Percentiles rank a stretch among this genome's conserved stretches.
Conservation (phyloP, 2,113 vertebrate genomes). For the Panthera tigris region DNA sequence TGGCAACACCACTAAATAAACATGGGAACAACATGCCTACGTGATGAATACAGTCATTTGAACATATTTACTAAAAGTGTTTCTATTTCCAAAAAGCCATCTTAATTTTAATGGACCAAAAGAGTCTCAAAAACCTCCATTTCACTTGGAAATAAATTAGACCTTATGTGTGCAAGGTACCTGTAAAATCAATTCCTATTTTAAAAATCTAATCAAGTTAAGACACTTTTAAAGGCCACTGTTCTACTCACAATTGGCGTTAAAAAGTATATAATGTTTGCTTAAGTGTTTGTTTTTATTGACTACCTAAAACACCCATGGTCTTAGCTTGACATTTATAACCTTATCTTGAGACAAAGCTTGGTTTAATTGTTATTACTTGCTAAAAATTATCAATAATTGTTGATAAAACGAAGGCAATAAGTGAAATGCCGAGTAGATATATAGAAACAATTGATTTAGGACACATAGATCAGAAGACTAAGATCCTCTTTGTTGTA, state of each 20-base stretch:
- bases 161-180: not conserved
- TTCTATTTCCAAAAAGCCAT: not conserved
- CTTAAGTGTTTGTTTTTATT: not conserved
- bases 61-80: not conserved
- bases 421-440: not conserved
- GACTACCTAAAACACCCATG: not conserved
- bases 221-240: not conserved
- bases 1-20: not conserved
- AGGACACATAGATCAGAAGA: not conserved
- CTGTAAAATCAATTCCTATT: not conserved
- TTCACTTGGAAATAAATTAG: conserved; percentile 19
- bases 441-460: not conserved
- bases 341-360: not conserved
- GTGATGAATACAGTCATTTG: not conserved
- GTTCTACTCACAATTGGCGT: not conserved
- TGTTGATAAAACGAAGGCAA: not conserved
- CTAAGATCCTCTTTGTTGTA: not conserved
- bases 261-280: not conserved
- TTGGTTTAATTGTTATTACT: not conserved
- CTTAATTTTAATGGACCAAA: not conserved
- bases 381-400: not conserved
- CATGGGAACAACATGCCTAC: not conserved
- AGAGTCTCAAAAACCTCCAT: not conserved
- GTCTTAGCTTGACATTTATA: not conserved
- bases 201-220: not conserved